A percentile compares a stretch with the other conserved stretches of the same genome.
These are phyloP conservation scores for Gallinago solitaria DNA, from an alignment of 2,797 vertebrate genomes.

Conservation along the genomic window DNA sequence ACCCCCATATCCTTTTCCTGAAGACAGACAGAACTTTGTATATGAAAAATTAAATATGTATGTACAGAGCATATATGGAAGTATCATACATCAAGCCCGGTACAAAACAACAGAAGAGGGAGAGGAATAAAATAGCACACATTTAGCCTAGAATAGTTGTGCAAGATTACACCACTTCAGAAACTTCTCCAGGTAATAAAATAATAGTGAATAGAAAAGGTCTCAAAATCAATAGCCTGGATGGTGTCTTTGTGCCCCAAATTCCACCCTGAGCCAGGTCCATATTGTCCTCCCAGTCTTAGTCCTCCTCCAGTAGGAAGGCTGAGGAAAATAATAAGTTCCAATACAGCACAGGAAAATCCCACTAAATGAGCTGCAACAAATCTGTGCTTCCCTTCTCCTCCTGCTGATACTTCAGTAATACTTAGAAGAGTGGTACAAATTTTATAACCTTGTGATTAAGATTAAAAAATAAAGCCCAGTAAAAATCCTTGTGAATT, in stretches of 20 bases:
- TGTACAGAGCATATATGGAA: not conserved
- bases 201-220: not conserved
- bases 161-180: conserved; percentile 14
- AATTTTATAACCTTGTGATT: not conserved
- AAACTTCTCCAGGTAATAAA: not conserved
- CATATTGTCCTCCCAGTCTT: not conserved
- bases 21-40: conserved; percentile 65
- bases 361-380: not conserved
- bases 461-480: conserved; percentile 25
- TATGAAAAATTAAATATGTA: conserved; percentile 55
- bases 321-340: not conserved
- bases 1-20: conserved; percentile 41
- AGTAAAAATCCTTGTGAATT: conserved; percentile 53
- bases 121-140: not conserved
- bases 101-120: not conserved
- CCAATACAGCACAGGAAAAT: not conserved
- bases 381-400: not conserved
- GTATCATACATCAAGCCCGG: not conserved
- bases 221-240: not conserved
- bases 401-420: not conserved
- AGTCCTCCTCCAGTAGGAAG: not conserved
- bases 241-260: not conserved
- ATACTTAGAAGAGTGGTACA: not conserved
- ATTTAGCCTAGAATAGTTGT: conserved; percentile 32
- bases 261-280: not conserved